Conservation (phyloP, 2,888 invertebrate species). For the Drosophila yooni region DNA sequence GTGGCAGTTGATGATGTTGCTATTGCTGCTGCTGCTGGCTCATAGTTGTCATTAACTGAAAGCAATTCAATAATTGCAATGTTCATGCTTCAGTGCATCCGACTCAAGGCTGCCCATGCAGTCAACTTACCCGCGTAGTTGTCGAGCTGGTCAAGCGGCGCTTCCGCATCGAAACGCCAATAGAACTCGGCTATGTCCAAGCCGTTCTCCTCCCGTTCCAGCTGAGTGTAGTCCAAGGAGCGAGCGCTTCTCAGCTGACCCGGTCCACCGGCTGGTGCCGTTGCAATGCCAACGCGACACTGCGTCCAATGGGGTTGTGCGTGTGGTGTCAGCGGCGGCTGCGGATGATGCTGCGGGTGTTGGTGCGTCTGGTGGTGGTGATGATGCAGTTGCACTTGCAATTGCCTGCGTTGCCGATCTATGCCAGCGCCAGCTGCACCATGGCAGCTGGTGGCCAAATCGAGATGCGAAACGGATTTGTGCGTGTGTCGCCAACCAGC, state of each 20-base stretch:
- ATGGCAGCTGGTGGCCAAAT: constrained; percentile 86
- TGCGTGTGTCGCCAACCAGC: constrained; percentile 85
- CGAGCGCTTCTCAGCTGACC: constrained; percentile 83
- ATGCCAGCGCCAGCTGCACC: constrained; percentile 78
- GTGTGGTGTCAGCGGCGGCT: constrained; percentile 55
- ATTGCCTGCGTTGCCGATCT: constrained; percentile 65
- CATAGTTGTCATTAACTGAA: constrained; percentile 49
- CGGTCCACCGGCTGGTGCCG: constrained; percentile 29
- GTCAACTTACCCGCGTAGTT: constrained; percentile 59
- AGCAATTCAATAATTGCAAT: constrained; percentile 41
- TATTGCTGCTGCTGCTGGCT: constrained; percentile 24
- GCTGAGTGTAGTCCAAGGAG: constrained; percentile 83
- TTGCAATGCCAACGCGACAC: constrained; percentile 59
- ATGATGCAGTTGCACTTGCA: constrained; percentile 29
- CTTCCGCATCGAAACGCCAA: constrained; percentile 84
- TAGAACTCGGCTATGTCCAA: constrained; percentile 84
- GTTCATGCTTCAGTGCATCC: constrained; percentile 40
- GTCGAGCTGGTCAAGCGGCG: constrained; percentile 63
- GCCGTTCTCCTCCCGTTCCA: constrained; percentile 80
- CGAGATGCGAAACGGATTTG: constrained; percentile 86
- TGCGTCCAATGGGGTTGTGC: constrained; percentile 80
- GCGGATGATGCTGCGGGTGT: constrained; percentile 36
- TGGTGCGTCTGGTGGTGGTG: constrained; percentile 40
- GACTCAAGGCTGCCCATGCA: constrained; percentile 23
- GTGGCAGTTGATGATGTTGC: constrained; percentile 22